Evolutionary conservation across 2,113 vertebrate genomes (phyloP).

Genomic region (Aptenodytes forsteri): DNA sequence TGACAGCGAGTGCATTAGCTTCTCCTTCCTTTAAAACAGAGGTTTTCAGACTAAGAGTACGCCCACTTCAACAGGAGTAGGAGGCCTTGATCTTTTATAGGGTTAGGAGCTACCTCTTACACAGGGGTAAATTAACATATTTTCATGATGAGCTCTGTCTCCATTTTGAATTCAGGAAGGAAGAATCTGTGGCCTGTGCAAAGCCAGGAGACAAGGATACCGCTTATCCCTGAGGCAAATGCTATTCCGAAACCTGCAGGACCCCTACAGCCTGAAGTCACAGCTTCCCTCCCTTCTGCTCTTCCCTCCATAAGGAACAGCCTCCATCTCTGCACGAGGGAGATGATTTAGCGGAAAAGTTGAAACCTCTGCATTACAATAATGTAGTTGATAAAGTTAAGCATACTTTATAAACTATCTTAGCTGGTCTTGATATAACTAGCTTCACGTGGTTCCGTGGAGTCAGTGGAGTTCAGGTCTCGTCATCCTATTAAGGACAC

Average conservation of each 20-base stretch:
- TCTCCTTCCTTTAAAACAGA: not conserved
- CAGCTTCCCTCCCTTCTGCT: not conserved
- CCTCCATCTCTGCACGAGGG: not conserved
- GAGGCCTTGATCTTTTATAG: not conserved
- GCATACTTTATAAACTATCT: not conserved
- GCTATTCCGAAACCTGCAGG: not conserved
- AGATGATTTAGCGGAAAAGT: not conserved
- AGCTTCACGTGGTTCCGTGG: fast-evolving
- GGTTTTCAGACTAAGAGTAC: not conserved
- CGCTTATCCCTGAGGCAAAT: not conserved
- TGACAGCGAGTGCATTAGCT: not conserved
- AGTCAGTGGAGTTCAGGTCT: not conserved
- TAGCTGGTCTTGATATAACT: not conserved
- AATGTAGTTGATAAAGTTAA: not conserved
- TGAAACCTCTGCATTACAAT: not conserved
- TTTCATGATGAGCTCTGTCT: not conserved
- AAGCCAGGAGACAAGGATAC: not conserved
- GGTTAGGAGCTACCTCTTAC: not conserved
- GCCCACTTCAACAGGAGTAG: not conserved
- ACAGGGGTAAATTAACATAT: not conserved
- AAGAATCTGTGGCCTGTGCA: not conserved
- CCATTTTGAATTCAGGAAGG: not conserved
- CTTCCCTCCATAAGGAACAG: not conserved
- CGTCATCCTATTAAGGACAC: no score
- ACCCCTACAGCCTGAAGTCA: not conserved